Evolutionary conservation across 2,113 vertebrate genomes (phyloP).

Genomic region (Ornithorhynchus anatinus): DNA sequence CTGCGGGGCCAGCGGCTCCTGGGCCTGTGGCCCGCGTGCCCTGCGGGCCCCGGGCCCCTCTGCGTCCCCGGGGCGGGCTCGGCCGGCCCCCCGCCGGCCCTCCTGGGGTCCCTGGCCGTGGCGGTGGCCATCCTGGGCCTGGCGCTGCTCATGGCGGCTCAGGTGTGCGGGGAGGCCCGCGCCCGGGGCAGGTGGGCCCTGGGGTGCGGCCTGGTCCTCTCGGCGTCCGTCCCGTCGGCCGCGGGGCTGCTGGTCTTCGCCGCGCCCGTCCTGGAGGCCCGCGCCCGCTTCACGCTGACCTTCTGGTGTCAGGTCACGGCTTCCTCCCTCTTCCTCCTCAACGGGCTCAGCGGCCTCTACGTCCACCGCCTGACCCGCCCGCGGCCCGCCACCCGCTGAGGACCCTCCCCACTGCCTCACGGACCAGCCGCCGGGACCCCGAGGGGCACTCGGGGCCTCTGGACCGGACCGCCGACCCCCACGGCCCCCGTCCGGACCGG

Average conservation of each 20-base stretch:
- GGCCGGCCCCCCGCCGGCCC: not conserved
- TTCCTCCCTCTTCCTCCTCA: slow-evolving; percentile 76
- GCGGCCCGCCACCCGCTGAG: too few species aligned
- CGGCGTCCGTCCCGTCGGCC: slow-evolving; percentile 62
- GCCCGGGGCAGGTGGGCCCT: slow-evolving; percentile 65
- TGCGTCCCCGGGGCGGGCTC: not conserved
- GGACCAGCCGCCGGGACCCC: too few species aligned
- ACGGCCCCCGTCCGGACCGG: too few species aligned
- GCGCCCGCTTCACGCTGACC: slow-evolving; percentile 63
- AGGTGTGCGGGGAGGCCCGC: slow-evolving; percentile 64
- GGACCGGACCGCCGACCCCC: too few species aligned
- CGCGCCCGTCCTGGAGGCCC: slow-evolving; percentile 56
- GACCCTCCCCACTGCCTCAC: too few species aligned
- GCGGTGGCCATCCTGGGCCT: slow-evolving; percentile 68
- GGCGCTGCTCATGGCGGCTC: slow-evolving; percentile 74
- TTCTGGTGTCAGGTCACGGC: slow-evolving; percentile 75
- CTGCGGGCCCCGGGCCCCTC: not conserved
- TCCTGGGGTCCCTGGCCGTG: slow-evolving; percentile 53
- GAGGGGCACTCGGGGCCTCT: too few species aligned
- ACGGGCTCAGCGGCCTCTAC: slow-evolving; percentile 71
- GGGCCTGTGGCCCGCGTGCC: too few species aligned
- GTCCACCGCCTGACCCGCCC: slow-evolving; percentile 64
- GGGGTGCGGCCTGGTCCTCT: slow-evolving; percentile 63
- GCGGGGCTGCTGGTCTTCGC: slow-evolving; percentile 64
- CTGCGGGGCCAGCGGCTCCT: not conserved